Conservation (phyloP, 2,797 vertebrate species). For the Selene dorsalis region DNA sequence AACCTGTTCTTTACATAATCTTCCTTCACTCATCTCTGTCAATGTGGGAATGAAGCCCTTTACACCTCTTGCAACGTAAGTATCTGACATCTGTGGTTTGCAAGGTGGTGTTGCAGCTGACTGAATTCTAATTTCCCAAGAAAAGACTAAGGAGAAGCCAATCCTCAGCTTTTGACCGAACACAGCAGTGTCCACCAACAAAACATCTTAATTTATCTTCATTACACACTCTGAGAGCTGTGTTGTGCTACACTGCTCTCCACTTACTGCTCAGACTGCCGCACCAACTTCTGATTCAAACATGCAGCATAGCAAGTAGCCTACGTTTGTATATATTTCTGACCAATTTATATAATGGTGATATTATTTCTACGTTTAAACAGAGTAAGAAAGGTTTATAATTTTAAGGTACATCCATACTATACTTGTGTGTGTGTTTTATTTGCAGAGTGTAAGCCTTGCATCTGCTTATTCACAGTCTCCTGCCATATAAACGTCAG, state of each 20-base stretch:
- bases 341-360: too few species aligned
- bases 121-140: constrained; percentile 74
- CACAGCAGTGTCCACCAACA: constrained; percentile 69
- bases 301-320: constrained; percentile 10
- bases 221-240: constrained; percentile 73
- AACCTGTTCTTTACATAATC: constrained; percentile 58
- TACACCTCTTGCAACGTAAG: constrained; percentile 58
- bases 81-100: constrained; percentile 73
- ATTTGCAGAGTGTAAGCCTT: constrained; percentile 18
- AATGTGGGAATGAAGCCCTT: constrained; percentile 51
- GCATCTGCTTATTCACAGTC: constrained; percentile 21
- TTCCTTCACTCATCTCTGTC: constrained; percentile 53
- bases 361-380: neutral
- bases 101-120: constrained; percentile 70
- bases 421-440: constrained; percentile 23
- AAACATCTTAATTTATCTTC: constrained; percentile 83
- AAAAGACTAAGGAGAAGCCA: constrained; percentile 72
- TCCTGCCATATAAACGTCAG: constrained; percentile 31
- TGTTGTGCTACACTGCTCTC: constrained; percentile 66
- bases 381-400: neutral
- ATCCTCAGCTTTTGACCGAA: constrained; percentile 66
- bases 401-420: neutral
- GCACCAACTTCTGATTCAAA: constrained; percentile 47
- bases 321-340: constrained; percentile 2
- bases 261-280: constrained; percentile 47